Evolutionary conservation across 1,140 invertebrate genomes (phyloP), one percentile per base, ranked within the genome.

Genomic region (Drosophila eugracilis): DNA sequence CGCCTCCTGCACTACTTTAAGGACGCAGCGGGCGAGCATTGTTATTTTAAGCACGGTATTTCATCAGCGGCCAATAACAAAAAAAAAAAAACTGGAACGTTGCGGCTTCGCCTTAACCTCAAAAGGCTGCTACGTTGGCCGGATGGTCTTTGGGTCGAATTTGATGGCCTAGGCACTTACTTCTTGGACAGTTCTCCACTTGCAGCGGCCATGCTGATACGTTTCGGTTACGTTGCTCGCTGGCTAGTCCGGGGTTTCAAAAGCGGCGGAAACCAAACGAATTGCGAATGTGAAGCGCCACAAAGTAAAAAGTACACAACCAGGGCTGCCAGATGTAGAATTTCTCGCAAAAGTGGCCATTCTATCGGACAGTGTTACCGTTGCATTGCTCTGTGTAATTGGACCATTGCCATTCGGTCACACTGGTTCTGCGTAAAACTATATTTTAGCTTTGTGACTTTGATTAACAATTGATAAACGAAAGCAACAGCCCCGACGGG

Each of bases 131-230:
- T 62, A 26, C 45, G 53, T 52, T 22, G 36, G 22, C 28, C 26
- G 19, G 41, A 22, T 14, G 4, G 5, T 14, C 6, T 1, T 24
- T 28, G 2, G n/a, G 5, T 1, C 36, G 14, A 37, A 37, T 17
- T 5, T 37, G n/a, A 1, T 7, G 14, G 5, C 5, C 1, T 7
- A 3, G 14, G 24, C 54, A 90, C 89, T 90, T 79, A 90, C 89
- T 90, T 90, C 72, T 90, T 90, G 24, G 89, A 90, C 48, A 90
- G 53, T 73, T 90, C 89, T 75, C 89, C 84, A 49, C 74, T 90
- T 89, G 79, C 79, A 75, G 77, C 71, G 44, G 89, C 72, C 89
- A 90, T 90, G 41, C 55, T 57, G 69, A 30, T 75, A 37, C 42
- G 22, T n/a, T 60, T 28, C 15, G 22, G 17, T 60, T 28, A 21